These are phyloP conservation scores for Euwallacea similis DNA, from an alignment of 1,140 invertebrate species.

Conservation along the genomic window DNA sequence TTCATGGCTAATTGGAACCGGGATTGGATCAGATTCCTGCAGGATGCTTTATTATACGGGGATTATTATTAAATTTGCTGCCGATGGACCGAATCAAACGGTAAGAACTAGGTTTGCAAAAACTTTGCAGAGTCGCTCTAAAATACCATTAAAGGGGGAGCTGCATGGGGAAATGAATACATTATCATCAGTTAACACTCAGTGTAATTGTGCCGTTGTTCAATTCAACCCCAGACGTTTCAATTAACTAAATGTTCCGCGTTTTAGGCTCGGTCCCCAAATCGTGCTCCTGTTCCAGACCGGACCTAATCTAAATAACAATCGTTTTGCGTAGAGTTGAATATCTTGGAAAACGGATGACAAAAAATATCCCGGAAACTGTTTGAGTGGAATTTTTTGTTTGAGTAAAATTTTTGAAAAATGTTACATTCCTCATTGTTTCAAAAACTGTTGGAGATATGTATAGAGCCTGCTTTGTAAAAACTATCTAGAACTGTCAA, in stretches of 20 bases:
- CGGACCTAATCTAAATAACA: conserved; percentile 50
- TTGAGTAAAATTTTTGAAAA: no score
- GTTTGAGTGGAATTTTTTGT: no score
- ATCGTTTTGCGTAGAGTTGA: conserved; percentile 24
- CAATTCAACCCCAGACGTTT: conserved; percentile 50
- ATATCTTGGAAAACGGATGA: no score
- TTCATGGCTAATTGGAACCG: conserved; percentile 28
- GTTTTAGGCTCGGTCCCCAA: conserved; percentile 46
- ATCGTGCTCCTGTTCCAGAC: conserved; percentile 35
- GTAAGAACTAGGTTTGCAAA: background rate
- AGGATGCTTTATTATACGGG: background rate
- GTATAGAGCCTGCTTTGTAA: no score
- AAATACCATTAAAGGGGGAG: background rate
- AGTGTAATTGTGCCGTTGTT: conserved; percentile 51
- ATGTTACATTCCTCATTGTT: no score
- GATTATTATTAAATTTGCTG: conserved; percentile 5
- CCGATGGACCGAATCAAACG: background rate
- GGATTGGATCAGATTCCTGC: conserved; percentile 2
- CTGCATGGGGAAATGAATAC: conserved; percentile 45
- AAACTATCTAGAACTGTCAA: no score
- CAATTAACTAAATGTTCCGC: conserved; percentile 53
- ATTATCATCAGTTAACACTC: conserved; percentile 53
- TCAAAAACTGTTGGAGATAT: no score
- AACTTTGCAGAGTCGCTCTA: background rate
- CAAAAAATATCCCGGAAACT: no score